Conservation (phyloP, 2,113 vertebrate species). For the Ascaphus truei region DNA sequence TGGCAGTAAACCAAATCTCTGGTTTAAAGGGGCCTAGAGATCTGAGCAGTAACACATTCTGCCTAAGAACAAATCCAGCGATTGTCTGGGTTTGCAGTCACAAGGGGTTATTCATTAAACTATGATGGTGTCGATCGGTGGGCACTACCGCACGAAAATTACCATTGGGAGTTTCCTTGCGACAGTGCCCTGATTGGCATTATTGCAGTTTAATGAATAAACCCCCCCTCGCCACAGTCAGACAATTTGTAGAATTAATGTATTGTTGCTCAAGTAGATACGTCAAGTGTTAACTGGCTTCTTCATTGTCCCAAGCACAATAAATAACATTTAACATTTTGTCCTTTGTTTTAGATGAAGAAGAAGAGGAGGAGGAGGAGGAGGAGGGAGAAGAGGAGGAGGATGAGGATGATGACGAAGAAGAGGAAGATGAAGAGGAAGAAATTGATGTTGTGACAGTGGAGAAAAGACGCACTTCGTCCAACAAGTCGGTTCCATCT, state of each 20-base stretch:
- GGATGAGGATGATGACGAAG: constrained; percentile 74
- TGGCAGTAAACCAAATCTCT: constrained; percentile 84
- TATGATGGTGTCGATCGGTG: constrained; percentile 18
- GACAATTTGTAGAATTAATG: constrained; percentile 45
- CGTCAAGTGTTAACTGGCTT: constrained; percentile 23
- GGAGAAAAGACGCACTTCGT: constrained; percentile 77
- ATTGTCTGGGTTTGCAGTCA: constrained; percentile 68
- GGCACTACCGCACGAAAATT: background rate
- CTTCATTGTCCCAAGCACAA: constrained; percentile 39
- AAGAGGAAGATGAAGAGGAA: constrained; percentile 88
- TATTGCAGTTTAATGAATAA: too few relatives aligned
- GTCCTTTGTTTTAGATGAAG: constrained; percentile 32
- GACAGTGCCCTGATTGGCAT: too few relatives aligned
- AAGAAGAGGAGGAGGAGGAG: constrained; percentile 75
- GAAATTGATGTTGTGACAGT: constrained; percentile 95
- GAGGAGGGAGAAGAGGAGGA: constrained; percentile 81
- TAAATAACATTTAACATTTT: constrained; percentile 22
- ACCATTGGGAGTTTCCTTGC: too few relatives aligned
- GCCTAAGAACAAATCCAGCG: constrained; percentile 65
- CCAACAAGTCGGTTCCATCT: constrained; percentile 63
- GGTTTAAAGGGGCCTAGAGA: constrained; percentile 80
- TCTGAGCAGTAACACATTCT: constrained; percentile 67
- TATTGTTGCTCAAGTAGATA: background rate
- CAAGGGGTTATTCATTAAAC: too few relatives aligned
- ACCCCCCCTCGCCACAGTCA: constrained; percentile 44